phyloP scores from a whole-genome alignment of 1,140 invertebrate genomes.

The Hylyphantes graminicola region DNA sequence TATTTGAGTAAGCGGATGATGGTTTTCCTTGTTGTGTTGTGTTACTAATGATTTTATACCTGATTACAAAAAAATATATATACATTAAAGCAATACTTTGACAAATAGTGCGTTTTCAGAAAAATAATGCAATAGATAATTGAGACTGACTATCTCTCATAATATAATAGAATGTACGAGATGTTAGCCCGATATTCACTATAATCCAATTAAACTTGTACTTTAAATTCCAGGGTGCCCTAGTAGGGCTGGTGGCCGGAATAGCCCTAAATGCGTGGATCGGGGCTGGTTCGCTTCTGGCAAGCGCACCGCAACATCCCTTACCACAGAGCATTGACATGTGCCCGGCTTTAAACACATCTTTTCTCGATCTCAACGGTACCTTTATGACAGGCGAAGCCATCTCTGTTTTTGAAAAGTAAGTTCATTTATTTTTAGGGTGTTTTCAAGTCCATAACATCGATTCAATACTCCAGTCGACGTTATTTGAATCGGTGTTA shows the following conservation, averaged over 20 bases:
- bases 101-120: no score
- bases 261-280: constrained; percentile 55
- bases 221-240: constrained; percentile 19
- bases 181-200: no score
- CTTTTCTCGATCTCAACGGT: background rate
- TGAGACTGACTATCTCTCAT: no score
- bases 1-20: no score
- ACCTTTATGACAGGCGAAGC: background rate
- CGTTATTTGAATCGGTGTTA: background rate
- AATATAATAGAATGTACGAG: no score
- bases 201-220: no score
- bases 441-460: background rate
- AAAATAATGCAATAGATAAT: no score
- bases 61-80: no score
- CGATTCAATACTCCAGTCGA: background rate
- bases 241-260: constrained; percentile 40
- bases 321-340: constrained; percentile 35
- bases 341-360: background rate
- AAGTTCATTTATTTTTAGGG: constrained; percentile 1
- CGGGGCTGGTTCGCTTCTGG: constrained; percentile 36
- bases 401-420: constrained; percentile 32
- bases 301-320: constrained; percentile 27
- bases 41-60: no score
- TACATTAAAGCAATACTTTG: no score
- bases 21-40: no score